These are phyloP conservation scores for Triops longicaudatus DNA, from an alignment of 1,140 invertebrate species.

Conservation along the genomic window DNA sequence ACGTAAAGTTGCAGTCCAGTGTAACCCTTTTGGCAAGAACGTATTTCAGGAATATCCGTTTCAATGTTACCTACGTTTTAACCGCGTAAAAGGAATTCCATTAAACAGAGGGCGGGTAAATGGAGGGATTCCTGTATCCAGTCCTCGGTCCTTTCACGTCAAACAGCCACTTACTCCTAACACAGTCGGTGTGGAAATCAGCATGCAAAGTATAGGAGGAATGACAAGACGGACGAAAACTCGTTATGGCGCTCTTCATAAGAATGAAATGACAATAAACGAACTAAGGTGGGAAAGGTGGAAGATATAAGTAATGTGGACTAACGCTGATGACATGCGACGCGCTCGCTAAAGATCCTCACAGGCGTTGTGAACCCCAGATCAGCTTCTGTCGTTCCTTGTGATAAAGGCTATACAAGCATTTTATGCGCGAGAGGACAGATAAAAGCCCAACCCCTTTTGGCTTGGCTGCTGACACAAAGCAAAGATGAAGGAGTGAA, in stretches of 20 bases:
- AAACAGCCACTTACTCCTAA: neutral
- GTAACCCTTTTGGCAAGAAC: no score
- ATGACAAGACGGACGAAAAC: neutral
- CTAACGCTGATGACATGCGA: neutral
- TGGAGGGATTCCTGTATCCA: neutral
- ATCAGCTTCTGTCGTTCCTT: neutral
- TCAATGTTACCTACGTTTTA: no score
- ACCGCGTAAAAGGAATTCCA: no score
- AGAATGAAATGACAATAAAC: no score
- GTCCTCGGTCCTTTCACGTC: neutral
- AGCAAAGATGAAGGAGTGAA: neutral
- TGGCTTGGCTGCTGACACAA: neutral
- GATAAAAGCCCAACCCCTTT: neutral
- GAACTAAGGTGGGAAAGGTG: neutral
- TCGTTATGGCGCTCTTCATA: neutral
- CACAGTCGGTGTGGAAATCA: neutral
- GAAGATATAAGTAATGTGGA: neutral
- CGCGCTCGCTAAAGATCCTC: neutral
- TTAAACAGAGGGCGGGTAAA: no score
- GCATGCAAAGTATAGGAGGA: neutral
- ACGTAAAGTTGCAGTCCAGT: no score
- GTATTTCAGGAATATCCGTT: no score
- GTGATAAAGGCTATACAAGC: neutral
- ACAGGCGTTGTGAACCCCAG: neutral
- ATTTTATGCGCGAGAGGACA: neutral